A percentile compares a stretch with the other conserved stretches of the same genome.
phyloP scores from a whole-genome alignment of 1,140 invertebrate species.

The Vanessa atalanta region DNA sequence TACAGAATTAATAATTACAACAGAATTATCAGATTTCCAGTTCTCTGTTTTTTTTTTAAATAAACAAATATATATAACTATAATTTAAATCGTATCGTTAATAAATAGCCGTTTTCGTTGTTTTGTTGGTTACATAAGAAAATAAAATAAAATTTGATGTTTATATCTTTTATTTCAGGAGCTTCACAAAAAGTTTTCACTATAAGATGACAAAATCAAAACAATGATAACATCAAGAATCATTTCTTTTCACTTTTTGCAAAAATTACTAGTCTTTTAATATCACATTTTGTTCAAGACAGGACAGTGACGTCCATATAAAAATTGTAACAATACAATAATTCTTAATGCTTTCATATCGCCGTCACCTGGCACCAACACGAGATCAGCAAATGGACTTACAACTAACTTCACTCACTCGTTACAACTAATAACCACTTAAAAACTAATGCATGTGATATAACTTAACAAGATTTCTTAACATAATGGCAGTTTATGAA shows the following conservation, averaged over 20 bases:
- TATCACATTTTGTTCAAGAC: constrained; percentile 79
- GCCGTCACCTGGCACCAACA: constrained; percentile 69
- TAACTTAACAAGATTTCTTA: constrained; percentile 73
- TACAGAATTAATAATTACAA: no score
- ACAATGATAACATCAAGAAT: constrained; percentile 80
- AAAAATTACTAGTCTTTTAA: constrained; percentile 78
- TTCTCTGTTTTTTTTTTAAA: no score
- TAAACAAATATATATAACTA: no score
- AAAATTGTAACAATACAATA: constrained; percentile 77
- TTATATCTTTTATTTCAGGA: constrained; percentile 73
- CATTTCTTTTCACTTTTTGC: constrained; percentile 68
- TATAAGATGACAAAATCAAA: constrained; percentile 77
- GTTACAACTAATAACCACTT: constrained; percentile 72
- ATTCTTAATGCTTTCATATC: constrained; percentile 80
- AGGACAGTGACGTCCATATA: constrained; percentile 78
- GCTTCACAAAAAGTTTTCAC: constrained; percentile 76
- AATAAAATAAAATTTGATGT: constrained; percentile 38
- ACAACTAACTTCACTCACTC: constrained; percentile 66
- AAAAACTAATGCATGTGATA: constrained; percentile 64
- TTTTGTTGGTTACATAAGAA: background rate
- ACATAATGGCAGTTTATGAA: constrained; percentile 74
- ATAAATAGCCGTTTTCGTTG: no score
- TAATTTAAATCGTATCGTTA: no score
- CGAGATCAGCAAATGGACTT: constrained; percentile 76
- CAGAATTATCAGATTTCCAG: no score